Conservation (phyloP, 35 echinoderm and acorn worm species). For the Apostichopus parvimensis region DNA sequence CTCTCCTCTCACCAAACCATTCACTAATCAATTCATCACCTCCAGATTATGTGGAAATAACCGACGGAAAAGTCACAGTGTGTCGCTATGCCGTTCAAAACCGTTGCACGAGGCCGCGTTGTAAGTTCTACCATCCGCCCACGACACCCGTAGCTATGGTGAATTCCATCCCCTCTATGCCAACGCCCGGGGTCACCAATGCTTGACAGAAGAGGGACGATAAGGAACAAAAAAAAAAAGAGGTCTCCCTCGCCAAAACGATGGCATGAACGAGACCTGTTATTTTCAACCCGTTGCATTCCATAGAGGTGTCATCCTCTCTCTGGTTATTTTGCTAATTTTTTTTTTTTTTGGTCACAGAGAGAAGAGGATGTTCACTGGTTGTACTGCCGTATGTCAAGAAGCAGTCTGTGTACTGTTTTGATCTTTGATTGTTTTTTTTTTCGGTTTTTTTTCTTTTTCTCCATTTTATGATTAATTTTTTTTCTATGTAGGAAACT, state of each 20-base stretch:
- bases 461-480: not conserved
- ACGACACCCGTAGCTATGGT: conserved; percentile 70
- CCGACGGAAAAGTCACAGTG: conserved; percentile 97
- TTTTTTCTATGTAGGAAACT: not conserved
- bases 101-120: conserved; percentile 92
- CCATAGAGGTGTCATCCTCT: conserved; percentile 39
- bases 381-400: not conserved
- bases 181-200: conserved; percentile 68
- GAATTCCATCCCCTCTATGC: conserved; percentile 72
- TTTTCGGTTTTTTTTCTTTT: not conserved
- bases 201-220: conserved; percentile 48
- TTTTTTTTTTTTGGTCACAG: not conserved
- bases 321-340: conserved; percentile 12
- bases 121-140: conserved; percentile 99
- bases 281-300: conserved; percentile 53
- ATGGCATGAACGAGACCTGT: conserved; percentile 9
- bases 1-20: not conserved
- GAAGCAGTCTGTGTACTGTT: not conserved
- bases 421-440: not conserved
- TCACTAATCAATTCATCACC: conserved; percentile 48
- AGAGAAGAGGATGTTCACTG: not conserved
- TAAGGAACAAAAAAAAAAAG: not conserved
- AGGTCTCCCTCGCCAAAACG: not conserved
- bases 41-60: conserved; percentile 99
- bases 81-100: conserved; percentile 98